Evolutionary conservation across 2,797 vertebrate genomes (phyloP).

Genomic region (Allobates femoralis): DNA sequence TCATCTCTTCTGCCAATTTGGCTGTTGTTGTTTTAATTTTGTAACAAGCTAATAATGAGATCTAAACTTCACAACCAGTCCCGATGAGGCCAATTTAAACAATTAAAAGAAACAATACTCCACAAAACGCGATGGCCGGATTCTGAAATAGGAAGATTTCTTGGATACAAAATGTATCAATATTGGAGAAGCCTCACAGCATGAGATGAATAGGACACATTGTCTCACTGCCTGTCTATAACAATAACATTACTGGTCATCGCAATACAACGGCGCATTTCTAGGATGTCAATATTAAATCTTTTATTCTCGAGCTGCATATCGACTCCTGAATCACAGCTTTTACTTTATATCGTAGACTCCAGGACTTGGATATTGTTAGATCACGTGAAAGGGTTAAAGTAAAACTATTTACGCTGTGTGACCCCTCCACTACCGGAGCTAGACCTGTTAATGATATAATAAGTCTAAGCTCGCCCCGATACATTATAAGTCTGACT

Average conservation of each 20-base stretch:
- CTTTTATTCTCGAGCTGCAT: neutral
- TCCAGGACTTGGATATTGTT: neutral
- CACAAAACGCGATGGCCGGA: neutral
- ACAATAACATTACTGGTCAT: neutral
- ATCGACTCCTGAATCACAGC: neutral
- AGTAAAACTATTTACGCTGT: neutral
- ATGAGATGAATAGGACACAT: neutral
- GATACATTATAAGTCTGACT: too few relatives aligned
- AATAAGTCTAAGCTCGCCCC: too few relatives aligned
- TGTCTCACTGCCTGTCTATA: neutral
- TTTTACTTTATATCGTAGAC: too few relatives aligned
- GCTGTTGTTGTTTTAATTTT: conserved; percentile 41
- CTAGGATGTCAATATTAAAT: neutral
- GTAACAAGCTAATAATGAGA: conserved; percentile 58
- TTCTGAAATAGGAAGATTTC: neutral
- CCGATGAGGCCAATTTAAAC: conserved; percentile 51
- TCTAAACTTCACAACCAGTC: conserved; percentile 40
- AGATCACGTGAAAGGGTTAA: neutral
- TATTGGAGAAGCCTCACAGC: neutral
- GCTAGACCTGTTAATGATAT: too few relatives aligned
- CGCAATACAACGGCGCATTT: neutral
- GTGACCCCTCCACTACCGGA: too few relatives aligned
- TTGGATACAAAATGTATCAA: neutral
- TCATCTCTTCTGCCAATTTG: conserved; percentile 47
- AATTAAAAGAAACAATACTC: conserved; percentile 29